Percentiles rank a stretch among this genome's conserved stretches.
Evolutionary conservation across 1,140 invertebrate species (phyloP).

Genomic region (Listronotus bonariensis): DNA sequence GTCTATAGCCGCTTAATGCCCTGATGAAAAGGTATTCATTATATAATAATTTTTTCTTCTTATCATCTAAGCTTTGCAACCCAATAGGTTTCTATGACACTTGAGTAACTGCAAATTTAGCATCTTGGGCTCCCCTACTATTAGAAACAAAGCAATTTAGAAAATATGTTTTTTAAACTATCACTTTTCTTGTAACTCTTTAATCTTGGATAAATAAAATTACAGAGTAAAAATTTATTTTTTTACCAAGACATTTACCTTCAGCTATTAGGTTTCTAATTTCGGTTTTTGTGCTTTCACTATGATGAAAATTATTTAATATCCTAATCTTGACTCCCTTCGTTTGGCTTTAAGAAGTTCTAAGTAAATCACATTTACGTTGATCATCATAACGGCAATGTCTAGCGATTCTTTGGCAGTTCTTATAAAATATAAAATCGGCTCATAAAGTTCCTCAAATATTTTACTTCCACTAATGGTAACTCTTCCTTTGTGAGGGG

Average conservation of each 20-base stretch:
- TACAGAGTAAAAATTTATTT: no score
- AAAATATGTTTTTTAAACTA: no score
- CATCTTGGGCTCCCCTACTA: no score
- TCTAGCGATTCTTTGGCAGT: constrained; percentile 21
- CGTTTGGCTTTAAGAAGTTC: constrained; percentile 11
- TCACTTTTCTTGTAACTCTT: no score
- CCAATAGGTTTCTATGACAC: no score
- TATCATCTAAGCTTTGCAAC: no score
- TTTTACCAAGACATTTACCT: constrained; percentile 2
- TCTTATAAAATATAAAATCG: constrained; percentile 22
- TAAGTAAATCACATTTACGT: constrained; percentile 4
- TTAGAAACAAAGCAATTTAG: no score
- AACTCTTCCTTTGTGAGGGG: neutral
- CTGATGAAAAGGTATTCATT: no score
- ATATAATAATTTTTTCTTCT: no score
- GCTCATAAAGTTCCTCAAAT: constrained; percentile 18
- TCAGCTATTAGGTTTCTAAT: constrained; percentile 3
- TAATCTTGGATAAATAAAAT: no score
- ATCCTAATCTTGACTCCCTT: constrained; percentile 19
- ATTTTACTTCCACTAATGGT: neutral
- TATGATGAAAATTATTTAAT: constrained; percentile 16
- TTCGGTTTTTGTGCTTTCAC: neutral
- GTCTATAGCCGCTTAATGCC: no score
- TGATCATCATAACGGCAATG: constrained; percentile 20
- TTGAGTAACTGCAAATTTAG: no score